Percentiles rank a stretch among this genome's conserved stretches.
phyloP scores from a whole-genome alignment of 2,888 invertebrate species.

The Neocrepidodera transversa region DNA sequence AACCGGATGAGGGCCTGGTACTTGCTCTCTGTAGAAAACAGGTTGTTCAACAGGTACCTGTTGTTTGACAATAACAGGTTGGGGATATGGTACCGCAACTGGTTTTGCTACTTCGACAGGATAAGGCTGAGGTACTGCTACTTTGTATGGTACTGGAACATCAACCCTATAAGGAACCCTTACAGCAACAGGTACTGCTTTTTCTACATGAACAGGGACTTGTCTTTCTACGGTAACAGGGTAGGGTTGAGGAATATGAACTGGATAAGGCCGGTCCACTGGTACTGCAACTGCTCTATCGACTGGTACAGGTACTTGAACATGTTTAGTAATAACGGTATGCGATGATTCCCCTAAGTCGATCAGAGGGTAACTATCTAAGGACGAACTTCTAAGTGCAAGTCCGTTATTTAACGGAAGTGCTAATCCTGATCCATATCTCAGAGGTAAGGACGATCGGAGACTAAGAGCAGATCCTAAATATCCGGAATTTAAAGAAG shows the following conservation, averaged over 20 bases:
- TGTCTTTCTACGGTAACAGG: constrained; percentile 64
- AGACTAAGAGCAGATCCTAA: neutral
- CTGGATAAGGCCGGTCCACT: constrained; percentile 61
- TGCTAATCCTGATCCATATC: neutral
- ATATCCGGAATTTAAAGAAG: too few relatives aligned
- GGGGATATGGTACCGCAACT: constrained; percentile 63
- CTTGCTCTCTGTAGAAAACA: neutral
- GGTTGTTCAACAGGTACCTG: constrained; percentile 34
- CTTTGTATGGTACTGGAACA: constrained; percentile 53
- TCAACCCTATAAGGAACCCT: constrained; percentile 59
- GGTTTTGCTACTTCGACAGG: constrained; percentile 61
- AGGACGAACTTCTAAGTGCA: neutral
- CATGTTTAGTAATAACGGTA: neutral
- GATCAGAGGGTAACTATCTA: neutral
- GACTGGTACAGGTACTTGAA: constrained; percentile 53
- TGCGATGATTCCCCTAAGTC: constrained; percentile 1
- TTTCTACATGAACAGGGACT: constrained; percentile 64
- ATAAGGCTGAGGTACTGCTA: constrained; percentile 54
- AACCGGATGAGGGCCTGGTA: neutral
- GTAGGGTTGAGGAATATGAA: constrained; percentile 61
- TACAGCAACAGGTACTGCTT: constrained; percentile 61
- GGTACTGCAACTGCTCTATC: constrained; percentile 59
- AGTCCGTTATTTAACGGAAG: neutral
- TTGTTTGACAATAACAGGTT: constrained; percentile 55
- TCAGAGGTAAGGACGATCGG: neutral